Evolutionary conservation across 2,113 vertebrate species (phyloP).

Genomic region (Eptesicus fuscus): DNA sequence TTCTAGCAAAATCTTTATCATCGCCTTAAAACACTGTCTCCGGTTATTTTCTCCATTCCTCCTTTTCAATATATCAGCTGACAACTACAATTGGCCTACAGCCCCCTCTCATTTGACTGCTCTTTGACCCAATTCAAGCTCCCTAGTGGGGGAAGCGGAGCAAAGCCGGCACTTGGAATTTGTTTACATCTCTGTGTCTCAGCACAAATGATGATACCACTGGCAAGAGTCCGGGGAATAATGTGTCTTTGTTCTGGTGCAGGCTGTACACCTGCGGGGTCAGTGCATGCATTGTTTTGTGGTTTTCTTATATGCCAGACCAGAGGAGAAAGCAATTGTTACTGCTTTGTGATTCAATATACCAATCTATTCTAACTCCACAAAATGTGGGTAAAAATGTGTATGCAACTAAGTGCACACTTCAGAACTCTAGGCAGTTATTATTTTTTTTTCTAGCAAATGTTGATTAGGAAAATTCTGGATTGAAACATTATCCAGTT

Average conservation of each 20-base stretch:
- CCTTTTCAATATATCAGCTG: constrained; percentile 49
- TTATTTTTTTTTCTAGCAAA: constrained; percentile 3
- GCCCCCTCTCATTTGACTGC: not conserved
- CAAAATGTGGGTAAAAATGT: not conserved
- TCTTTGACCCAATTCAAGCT: constrained; percentile 52
- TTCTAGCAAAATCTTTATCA: not conserved
- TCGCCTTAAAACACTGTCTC: not conserved
- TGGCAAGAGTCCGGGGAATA: constrained; percentile 52
- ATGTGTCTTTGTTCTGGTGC: constrained; percentile 58
- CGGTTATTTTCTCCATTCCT: not conserved
- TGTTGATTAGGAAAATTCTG: constrained; percentile 13
- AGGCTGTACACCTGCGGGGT: constrained; percentile 62
- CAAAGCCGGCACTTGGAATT: not conserved
- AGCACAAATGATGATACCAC: constrained; percentile 55
- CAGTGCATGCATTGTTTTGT: constrained; percentile 55
- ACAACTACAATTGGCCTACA: not conserved
- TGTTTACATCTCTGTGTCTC: constrained; percentile 69
- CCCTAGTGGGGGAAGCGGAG: not conserved
- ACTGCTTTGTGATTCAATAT: constrained; percentile 4
- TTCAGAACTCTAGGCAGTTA: not conserved
- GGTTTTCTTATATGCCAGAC: constrained; percentile 23
- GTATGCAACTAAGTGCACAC: not conserved
- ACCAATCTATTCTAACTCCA: not conserved
- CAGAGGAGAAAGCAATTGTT: constrained; percentile 66
- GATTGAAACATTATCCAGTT: not conserved